These are phyloP conservation scores for Drosophila gaucha DNA, from an alignment of 2,888 invertebrate species.

Conservation along the genomic window DNA sequence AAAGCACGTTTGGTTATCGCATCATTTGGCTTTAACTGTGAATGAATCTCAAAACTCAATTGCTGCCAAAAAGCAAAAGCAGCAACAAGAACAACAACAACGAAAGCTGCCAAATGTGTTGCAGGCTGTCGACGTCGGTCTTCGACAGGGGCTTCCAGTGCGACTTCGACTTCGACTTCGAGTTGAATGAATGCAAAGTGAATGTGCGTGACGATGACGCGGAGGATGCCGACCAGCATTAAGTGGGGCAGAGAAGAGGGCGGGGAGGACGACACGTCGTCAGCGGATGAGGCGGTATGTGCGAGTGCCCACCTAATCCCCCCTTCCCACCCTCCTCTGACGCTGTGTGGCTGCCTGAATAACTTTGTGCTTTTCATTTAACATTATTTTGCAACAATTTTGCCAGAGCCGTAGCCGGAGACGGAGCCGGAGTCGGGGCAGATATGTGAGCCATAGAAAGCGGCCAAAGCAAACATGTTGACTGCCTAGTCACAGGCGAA, in stretches of 20 bases:
- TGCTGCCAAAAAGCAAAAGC: conserved; percentile 53
- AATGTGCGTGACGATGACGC: conserved; percentile 73
- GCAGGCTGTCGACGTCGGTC: conserved; percentile 37
- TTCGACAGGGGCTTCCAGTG: conserved; percentile 10
- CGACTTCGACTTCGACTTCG: conserved; percentile 26
- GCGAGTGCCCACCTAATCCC: neutral
- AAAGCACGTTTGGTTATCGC: conserved; percentile 45
- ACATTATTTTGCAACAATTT: conserved; percentile 78
- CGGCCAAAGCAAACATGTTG: conserved; percentile 67
- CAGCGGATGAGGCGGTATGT: conserved; percentile 35
- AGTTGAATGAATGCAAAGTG: conserved; percentile 75
- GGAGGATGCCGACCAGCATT: conserved; percentile 33
- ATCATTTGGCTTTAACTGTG: conserved; percentile 44
- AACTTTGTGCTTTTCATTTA: conserved; percentile 81
- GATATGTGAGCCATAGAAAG: conserved; percentile 62
- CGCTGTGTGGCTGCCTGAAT: conserved; percentile 49
- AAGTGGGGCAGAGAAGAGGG: neutral
- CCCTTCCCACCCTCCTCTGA: neutral
- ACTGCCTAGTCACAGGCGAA: conserved; percentile 8
- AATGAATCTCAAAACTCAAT: conserved; percentile 62
- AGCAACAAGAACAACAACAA: conserved; percentile 16
- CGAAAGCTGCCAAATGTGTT: no score
- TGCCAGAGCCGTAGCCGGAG: conserved; percentile 22
- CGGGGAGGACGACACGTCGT: conserved; percentile 24
- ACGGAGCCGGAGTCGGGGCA: conserved; percentile 15